Evolutionary conservation across 1,140 invertebrate species (phyloP).

Genomic region (Myzus persicae): DNA sequence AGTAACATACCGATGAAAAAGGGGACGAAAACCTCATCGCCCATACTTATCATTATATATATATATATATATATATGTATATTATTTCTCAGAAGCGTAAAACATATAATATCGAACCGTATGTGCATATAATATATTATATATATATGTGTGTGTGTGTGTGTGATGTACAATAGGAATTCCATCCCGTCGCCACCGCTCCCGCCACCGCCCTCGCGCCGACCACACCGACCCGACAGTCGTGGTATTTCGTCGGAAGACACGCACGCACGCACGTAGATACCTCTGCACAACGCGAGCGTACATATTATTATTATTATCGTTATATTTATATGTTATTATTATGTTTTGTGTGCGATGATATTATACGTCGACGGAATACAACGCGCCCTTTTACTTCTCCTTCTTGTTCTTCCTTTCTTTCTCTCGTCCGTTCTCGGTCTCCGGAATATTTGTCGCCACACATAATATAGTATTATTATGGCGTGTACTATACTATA

Average conservation of each 20-base stretch:
- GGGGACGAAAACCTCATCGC: background rate
- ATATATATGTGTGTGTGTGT: background rate
- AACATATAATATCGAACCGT: background rate
- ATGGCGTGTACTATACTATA: too few species aligned
- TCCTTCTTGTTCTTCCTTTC: background rate
- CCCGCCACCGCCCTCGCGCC: background rate
- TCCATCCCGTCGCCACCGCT: slow-evolving; percentile 17
- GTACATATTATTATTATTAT: background rate
- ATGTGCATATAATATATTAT: background rate
- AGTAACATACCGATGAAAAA: background rate
- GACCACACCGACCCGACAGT: background rate
- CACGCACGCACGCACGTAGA: background rate
- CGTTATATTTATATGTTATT: background rate
- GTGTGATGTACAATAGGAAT: background rate
- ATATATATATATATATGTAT: background rate
- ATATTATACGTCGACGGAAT: background rate
- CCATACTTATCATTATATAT: background rate
- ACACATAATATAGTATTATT: background rate
- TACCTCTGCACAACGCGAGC: background rate
- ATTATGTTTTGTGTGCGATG: background rate
- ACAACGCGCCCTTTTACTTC: background rate
- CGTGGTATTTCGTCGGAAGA: background rate
- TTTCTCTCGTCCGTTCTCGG: background rate
- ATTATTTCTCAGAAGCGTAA: slow-evolving; percentile 39
- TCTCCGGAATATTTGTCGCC: background rate